Evolutionary conservation across 2,888 invertebrate species (phyloP).

Genomic region (Tetrapedia diversipes): DNA sequence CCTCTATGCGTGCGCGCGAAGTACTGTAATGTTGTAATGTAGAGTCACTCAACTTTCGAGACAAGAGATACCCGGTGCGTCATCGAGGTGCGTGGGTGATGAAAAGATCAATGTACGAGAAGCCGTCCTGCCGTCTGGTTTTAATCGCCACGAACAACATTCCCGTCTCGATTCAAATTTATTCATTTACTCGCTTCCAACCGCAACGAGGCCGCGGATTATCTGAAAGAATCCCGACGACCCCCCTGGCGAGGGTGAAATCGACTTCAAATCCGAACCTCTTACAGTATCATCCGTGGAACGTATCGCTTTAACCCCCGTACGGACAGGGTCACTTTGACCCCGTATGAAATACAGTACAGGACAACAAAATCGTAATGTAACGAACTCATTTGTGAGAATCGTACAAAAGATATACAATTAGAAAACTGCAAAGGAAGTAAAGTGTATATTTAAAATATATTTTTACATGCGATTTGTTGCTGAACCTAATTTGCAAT

Average conservation of each 20-base stretch:
- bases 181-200: background rate
- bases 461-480: no score
- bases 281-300: background rate
- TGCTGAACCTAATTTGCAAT: no score
- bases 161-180: background rate
- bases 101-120: conserved; percentile 47
- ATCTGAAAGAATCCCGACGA: background rate
- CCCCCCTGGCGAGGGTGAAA: background rate
- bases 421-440: no score
- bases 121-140: conserved; percentile 6
- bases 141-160: conserved; percentile 22
- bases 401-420: no score
- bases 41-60: conserved; percentile 43
- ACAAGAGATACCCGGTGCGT: conserved; percentile 40
- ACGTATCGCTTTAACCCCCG: no score
- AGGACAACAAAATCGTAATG: no score
- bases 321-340: no score
- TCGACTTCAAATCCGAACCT: background rate
- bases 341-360: no score
- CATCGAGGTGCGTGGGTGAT: conserved; percentile 38
- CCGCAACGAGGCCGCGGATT: background rate
- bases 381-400: no score
- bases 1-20: conserved; percentile 3
- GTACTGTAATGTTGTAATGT: conserved; percentile 19
- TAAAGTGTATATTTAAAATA: no score